Conservation (phyloP, 2,113 vertebrate genomes). For the Zingel zingel region DNA sequence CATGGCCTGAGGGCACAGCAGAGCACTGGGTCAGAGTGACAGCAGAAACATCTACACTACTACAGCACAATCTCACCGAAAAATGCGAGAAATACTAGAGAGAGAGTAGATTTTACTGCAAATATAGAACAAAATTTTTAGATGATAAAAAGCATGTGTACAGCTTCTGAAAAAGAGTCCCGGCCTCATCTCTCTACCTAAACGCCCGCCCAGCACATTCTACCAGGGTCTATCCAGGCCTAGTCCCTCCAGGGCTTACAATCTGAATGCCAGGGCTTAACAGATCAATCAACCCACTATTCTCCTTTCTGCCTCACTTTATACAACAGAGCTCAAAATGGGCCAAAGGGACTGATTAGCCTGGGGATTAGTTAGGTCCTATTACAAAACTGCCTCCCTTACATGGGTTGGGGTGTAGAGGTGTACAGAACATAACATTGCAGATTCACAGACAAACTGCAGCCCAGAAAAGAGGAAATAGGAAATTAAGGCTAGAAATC, state of each 20-base stretch:
- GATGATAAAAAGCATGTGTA: not conserved
- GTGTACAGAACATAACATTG: slow-evolving; percentile 7
- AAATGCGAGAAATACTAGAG: not conserved
- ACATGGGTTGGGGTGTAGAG: slow-evolving; percentile 8
- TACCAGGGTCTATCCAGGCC: slow-evolving; percentile 37
- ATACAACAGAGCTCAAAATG: slow-evolving; percentile 55
- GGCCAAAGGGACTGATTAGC: slow-evolving; percentile 63
- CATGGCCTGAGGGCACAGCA: slow-evolving; percentile 86
- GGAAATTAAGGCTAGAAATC: slow-evolving; percentile 69
- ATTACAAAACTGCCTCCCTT: slow-evolving; percentile 52
- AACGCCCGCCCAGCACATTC: slow-evolving; percentile 53
- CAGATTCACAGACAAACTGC: slow-evolving; percentile 44
- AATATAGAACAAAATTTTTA: not conserved
- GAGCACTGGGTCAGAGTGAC: slow-evolving; percentile 41
- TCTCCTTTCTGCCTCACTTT: slow-evolving; percentile 57
- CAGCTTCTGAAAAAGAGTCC: slow-evolving; percentile 33
- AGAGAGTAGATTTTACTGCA: not conserved
- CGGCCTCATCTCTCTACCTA: slow-evolving; percentile 9
- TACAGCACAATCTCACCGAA: slow-evolving; percentile 18
- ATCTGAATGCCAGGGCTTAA: slow-evolving; percentile 63
- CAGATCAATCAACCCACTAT: slow-evolving; percentile 67
- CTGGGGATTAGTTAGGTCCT: slow-evolving; percentile 55
- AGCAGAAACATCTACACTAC: not conserved
- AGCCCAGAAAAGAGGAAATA: slow-evolving; percentile 43
- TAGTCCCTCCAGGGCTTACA: slow-evolving; percentile 45